These are phyloP conservation scores for Labia minor DNA, from an alignment of 2,888 invertebrate species.

Conservation along the genomic window DNA sequence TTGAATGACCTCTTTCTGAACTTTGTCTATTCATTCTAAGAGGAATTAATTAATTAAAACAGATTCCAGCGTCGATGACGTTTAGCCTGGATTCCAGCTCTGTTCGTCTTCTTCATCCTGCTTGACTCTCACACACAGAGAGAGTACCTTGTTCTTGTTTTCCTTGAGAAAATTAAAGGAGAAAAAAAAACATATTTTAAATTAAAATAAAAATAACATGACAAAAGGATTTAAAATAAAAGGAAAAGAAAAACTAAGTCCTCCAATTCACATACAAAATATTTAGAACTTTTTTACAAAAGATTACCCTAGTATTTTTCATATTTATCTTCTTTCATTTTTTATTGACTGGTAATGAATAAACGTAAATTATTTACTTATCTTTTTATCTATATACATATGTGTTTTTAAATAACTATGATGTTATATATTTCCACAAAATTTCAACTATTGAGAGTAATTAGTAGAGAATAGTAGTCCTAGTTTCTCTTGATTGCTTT, in stretches of 20 bases:
- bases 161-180: background rate
- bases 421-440: too few species aligned
- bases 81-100: constrained; percentile 2
- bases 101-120: background rate
- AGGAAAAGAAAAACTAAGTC: background rate
- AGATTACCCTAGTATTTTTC: too few species aligned
- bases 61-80: background rate
- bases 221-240: background rate
- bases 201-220: background rate
- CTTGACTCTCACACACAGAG: background rate
- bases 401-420: too few species aligned
- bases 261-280: background rate
- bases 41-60: background rate
- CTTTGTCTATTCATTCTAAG: background rate
- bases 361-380: too few species aligned
- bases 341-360: too few species aligned
- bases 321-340: too few species aligned
- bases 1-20: background rate
- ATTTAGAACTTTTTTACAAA: background rate
- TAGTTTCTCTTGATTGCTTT: too few species aligned
- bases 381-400: too few species aligned
- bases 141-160: constrained; percentile 1
- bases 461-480: too few species aligned
- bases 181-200: background rate
- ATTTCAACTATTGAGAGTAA: too few species aligned